Evolutionary conservation across 2,113 vertebrate species (phyloP).

Genomic region (Rattus norvegicus): GRCr8 NC_086028.1:41663001-41663500

Average conservation of each 20-base stretch:
- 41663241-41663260: not conserved
- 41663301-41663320: not conserved
- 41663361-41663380: not conserved
- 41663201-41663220: not conserved
- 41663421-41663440: not conserved
- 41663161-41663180: not conserved
- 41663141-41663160: not conserved
- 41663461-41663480: not conserved
- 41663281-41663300: not conserved
- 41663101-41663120: not conserved
- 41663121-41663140: not conserved
- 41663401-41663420: no score
- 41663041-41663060: not conserved
- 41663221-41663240: not conserved
- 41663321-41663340: not conserved
- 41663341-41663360: not conserved
- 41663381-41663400: not conserved
- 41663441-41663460: not conserved
- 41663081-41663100: not conserved
- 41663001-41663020: not conserved
- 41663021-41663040: not conserved
- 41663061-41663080: not conserved
- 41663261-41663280: accelerated
- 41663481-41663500: not conserved
- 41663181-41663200: not conserved